Base-by-base conservation (phyloP, 2,888 invertebrate genomes). In the Temnothorax rugatulus region DNA sequence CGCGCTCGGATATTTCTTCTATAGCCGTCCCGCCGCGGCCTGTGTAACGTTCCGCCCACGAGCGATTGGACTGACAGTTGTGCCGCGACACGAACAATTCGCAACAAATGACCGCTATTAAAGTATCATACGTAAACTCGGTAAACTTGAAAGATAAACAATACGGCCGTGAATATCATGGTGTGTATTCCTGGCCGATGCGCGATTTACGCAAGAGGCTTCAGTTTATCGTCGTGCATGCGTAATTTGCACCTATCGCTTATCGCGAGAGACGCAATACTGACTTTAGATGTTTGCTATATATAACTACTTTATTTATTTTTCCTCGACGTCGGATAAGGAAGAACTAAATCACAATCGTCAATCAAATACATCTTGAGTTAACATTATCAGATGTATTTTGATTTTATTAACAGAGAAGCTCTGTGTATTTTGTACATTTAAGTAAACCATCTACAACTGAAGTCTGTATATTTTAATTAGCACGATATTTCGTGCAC, bases 121-220 rank as follows among this genome's bases (percentile, higher is more conserved):
- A 73, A 59, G 13, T 73, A 73, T 50, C 21, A 59, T 61, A 66
- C 52, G 44, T 73, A 38, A 54, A 25, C 47, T 47, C 13, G 57
- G 7, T 81, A 71, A 81, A 61, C 47, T 81, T 61, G 25, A 38
- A 25, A 61, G n/a, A 50, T 50, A 71, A 81, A 68, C 57, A 69
- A 68, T 47, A 79, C 13, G 34, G 15, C 18, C 57, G 38, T 8
- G 18, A 15, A 8, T 25, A 66, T 41, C 38, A 11, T 15, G 21
- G 34, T 0, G n/a, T 21, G 9, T 52, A 44, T n/a, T 44, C 15
- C 11, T 54, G 34, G 8, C 41, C 13, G 44, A 52, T 41, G n/a
- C 29, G 47, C 34, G 15, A 44, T 44, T 77, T 57, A 25, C 29
- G 47, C 50, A 7, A 54, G 38, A 25, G 7, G 50, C 21, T 9